Percentiles rank a stretch among this genome's conserved stretches.
Conservation (phyloP, 2,113 vertebrate species). For the Paraplagusia blochii region DNA sequence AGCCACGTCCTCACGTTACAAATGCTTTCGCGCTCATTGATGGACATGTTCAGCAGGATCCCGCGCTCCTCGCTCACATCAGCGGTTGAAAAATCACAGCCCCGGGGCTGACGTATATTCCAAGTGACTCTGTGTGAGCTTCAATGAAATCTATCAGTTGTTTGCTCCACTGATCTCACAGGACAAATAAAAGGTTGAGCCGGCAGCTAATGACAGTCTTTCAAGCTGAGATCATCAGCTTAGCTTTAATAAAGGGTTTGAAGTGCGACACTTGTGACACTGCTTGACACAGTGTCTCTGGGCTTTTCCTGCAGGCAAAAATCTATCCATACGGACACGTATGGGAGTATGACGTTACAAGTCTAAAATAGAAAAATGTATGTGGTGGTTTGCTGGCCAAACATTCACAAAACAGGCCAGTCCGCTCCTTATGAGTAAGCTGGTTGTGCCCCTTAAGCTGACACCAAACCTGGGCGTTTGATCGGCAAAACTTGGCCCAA, state of each 20-base stretch:
- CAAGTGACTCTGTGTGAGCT: slow-evolving; percentile 36
- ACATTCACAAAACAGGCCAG: slow-evolving; percentile 47
- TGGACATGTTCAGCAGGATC: slow-evolving; percentile 41
- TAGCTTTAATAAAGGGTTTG: slow-evolving; percentile 36
- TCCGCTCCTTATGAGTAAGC: slow-evolving; percentile 50
- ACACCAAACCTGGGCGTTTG: slow-evolving; percentile 60
- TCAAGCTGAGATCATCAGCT: slow-evolving; percentile 40
- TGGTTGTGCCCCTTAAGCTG: slow-evolving; percentile 49
- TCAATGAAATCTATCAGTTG: slow-evolving; percentile 47
- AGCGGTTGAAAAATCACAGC: slow-evolving; percentile 38
- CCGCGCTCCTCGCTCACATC: slow-evolving; percentile 32
- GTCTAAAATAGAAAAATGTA: slow-evolving; percentile 45
- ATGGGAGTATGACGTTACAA: slow-evolving; percentile 17
- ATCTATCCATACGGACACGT: background rate
- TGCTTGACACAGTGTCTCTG: slow-evolving; percentile 6
- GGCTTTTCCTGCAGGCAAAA: background rate
- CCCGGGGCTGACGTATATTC: slow-evolving; percentile 50
- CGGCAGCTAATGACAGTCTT: slow-evolving; percentile 48
- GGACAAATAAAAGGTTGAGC: slow-evolving; percentile 54
- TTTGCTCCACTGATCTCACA: slow-evolving; percentile 40
- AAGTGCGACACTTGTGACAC: slow-evolving; percentile 8
- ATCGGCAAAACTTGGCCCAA: slow-evolving; percentile 54
- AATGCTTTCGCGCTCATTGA: slow-evolving; percentile 51
- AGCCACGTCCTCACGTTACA: slow-evolving; percentile 57
- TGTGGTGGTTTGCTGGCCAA: slow-evolving; percentile 49